Conservation (phyloP, 2,888 invertebrate species). For the Pedicia rivosa region DNA sequence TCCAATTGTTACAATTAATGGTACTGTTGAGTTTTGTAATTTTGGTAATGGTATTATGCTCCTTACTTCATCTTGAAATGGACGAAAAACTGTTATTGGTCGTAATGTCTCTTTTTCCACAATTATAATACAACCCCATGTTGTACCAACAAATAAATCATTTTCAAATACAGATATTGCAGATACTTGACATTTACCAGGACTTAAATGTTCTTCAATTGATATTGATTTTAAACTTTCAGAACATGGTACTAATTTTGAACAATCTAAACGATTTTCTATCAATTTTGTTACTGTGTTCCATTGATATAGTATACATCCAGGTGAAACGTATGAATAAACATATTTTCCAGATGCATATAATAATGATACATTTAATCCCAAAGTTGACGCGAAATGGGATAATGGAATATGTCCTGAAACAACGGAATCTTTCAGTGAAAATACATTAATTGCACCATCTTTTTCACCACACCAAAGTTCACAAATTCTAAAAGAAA, state of each 20-base stretch:
- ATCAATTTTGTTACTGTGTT: conserved; percentile 48
- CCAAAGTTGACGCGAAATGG: conserved; percentile 42
- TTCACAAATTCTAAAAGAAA: conserved; percentile 38
- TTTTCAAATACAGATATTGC: conserved; percentile 45
- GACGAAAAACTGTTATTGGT: conserved; percentile 84
- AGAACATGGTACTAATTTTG: conserved; percentile 79
- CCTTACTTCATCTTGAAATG: conserved; percentile 57
- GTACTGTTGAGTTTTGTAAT: conserved; percentile 26
- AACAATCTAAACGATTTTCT: conserved; percentile 72
- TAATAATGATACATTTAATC: conserved; percentile 52
- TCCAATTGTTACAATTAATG: conserved; percentile 62
- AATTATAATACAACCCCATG: conserved; percentile 87
- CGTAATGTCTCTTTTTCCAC: conserved; percentile 65
- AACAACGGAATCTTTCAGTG: conserved; percentile 52
- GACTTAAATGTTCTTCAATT: conserved; percentile 70
- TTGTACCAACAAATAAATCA: conserved; percentile 80
- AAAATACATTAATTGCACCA: conserved; percentile 64
- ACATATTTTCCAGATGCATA: conserved; percentile 45
- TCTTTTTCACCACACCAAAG: conserved; percentile 81
- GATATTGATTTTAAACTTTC: conserved; percentile 84
- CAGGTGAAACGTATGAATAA: conserved; percentile 73
- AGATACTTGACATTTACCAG: conserved; percentile 52
- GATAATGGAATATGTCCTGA: conserved; percentile 53
- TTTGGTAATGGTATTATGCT: conserved; percentile 21
- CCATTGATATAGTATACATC: conserved; percentile 83